phyloP scores from a whole-genome alignment of 2,797 vertebrate genomes.

The Falco concolor region DNA sequence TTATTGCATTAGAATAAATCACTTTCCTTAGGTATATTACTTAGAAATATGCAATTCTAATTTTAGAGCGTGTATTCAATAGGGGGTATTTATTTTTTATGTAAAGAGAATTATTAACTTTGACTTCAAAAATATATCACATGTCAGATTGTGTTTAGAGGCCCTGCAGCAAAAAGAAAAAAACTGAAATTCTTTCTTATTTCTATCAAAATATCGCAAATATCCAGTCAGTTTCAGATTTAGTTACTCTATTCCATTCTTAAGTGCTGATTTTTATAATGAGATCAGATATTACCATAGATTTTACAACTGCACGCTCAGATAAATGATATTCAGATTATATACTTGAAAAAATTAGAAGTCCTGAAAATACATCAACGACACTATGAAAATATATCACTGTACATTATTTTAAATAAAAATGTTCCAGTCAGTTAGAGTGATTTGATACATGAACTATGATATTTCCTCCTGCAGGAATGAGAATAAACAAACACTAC shows the following conservation, averaged over 20 bases:
- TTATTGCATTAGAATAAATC: slow-evolving; percentile 85
- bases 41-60: slow-evolving; percentile 75
- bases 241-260: slow-evolving; percentile 65
- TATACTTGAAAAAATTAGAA: slow-evolving; percentile 58
- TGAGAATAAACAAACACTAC: slow-evolving; percentile 72
- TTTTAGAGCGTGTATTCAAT: slow-evolving; percentile 72
- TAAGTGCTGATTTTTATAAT: slow-evolving; percentile 64
- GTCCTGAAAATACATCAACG: slow-evolving; percentile 57
- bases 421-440: slow-evolving; percentile 70
- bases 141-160: slow-evolving; percentile 77
- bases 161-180: slow-evolving; percentile 76
- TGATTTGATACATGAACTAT: slow-evolving; percentile 76
- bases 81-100: slow-evolving; percentile 78
- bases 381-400: slow-evolving; percentile 55
- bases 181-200: slow-evolving; percentile 71
- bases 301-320: slow-evolving; percentile 40
- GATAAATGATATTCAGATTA: slow-evolving; percentile 57
- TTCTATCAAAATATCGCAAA: slow-evolving; percentile 76
- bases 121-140: slow-evolving; percentile 81
- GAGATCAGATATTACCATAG: slow-evolving; percentile 44
- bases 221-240: slow-evolving; percentile 71
- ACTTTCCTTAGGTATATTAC: slow-evolving; percentile 76
- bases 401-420: slow-evolving; percentile 71
- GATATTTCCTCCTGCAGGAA: slow-evolving; percentile 68
- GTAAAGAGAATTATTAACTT: slow-evolving; percentile 82